Conservation (phyloP, 1,140 invertebrate genomes). For the Calosoma granatense region DNA sequence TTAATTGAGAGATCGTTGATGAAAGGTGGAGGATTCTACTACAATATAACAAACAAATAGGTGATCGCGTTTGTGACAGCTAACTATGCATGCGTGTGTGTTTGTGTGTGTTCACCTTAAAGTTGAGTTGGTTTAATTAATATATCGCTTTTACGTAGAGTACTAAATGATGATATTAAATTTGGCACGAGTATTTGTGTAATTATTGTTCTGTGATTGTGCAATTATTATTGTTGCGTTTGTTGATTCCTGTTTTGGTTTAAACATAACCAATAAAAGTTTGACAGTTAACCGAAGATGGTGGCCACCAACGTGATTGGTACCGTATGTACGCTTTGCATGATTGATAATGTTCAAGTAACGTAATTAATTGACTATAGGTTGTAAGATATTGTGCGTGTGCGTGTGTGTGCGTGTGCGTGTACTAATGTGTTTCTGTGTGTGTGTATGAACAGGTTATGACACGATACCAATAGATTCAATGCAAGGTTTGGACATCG, state of each 20-base stretch:
- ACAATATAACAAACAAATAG: neutral
- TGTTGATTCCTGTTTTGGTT: no score
- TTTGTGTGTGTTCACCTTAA: slow-evolving; percentile 1
- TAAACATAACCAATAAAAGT: no score
- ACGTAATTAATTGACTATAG: no score
- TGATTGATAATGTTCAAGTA: no score
- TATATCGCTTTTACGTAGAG: neutral
- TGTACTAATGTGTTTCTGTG: neutral
- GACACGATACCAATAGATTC: slow-evolving; percentile 95
- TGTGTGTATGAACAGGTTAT: slow-evolving; percentile 57
- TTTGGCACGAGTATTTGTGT: no score
- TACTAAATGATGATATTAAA: no score
- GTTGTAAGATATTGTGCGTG: no score
- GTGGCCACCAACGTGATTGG: no score
- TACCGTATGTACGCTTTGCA: no score
- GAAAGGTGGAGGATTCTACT: neutral
- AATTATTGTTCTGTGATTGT: no score
- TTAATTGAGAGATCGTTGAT: neutral
- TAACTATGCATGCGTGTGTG: neutral
- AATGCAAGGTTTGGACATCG: slow-evolving; percentile 89
- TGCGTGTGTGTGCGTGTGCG: neutral
- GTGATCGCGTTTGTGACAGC: neutral
- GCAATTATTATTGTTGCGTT: no score
- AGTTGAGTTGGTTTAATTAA: neutral
- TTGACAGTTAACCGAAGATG: no score